phyloP scores from a whole-genome alignment of 2,888 invertebrate species.

The Pimpla rufipes region DNA sequence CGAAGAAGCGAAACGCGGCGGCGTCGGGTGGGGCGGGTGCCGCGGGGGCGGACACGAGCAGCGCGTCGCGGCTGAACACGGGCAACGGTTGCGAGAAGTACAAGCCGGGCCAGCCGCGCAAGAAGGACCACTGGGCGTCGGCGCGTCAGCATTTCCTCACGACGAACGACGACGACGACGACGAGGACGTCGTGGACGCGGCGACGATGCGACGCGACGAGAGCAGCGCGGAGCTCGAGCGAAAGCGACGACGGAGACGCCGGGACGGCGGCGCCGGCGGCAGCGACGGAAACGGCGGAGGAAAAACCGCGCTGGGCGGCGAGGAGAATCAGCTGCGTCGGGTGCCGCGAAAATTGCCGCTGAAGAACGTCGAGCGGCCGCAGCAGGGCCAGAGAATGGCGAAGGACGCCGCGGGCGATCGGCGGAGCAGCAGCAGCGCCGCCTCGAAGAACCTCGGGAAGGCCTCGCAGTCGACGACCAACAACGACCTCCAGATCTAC shows the following conservation, averaged over 20 bases:
- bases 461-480: conserved; percentile 73
- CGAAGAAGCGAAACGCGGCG: conserved; percentile 78
- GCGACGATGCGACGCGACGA: conserved; percentile 72
- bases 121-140: conserved; percentile 84
- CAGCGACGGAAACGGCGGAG: conserved; percentile 43
- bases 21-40: conserved; percentile 78
- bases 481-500: conserved; percentile 78
- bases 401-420: conserved; percentile 52
- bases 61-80: conserved; percentile 75
- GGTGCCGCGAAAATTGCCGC: conserved; percentile 81
- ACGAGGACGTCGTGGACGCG: conserved; percentile 74
- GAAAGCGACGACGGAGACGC: conserved; percentile 77
- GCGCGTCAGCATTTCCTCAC: conserved; percentile 82
- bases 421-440: conserved; percentile 57
- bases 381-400: conserved; percentile 67
- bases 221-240: conserved; percentile 75
- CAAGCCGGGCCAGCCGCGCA: conserved; percentile 75
- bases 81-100: conserved; percentile 78
- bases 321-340: conserved; percentile 75
- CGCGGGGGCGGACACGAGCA: conserved; percentile 79
- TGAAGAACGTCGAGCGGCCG: conserved; percentile 78
- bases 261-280: conserved; percentile 70
- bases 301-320: conserved; percentile 33
- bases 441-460: conserved; percentile 70
- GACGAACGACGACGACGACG: conserved; percentile 75